phyloP scores from a whole-genome alignment of 2,797 vertebrate genomes.

The Acropternis orthonyx region DNA sequence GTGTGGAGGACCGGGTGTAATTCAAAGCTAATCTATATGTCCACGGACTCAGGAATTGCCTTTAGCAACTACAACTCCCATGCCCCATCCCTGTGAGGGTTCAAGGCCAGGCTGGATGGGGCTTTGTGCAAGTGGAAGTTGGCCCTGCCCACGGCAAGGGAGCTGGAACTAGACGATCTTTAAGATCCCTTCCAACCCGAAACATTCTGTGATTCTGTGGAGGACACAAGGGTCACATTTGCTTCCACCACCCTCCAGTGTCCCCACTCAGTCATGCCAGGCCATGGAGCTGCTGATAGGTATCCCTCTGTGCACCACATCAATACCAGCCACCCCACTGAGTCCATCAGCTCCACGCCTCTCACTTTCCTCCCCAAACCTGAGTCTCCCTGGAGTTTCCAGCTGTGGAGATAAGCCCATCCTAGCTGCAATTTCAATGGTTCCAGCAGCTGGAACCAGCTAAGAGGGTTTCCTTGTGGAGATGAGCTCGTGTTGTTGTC shows the following conservation, averaged over 20 bases:
- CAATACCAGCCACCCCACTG: fast-evolving
- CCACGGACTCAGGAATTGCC: not conserved
- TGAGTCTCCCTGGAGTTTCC: not conserved
- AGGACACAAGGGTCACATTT: not conserved
- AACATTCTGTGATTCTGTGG: not conserved
- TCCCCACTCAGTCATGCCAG: not conserved
- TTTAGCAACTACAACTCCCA: not conserved
- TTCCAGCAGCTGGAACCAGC: not conserved
- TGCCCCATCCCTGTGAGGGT: not conserved
- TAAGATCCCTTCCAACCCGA: not conserved
- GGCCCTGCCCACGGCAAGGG: not conserved
- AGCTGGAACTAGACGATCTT: not conserved
- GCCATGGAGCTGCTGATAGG: fast-evolving
- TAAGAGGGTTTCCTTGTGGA: not conserved
- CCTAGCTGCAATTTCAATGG: not conserved
- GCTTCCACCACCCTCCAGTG: not conserved
- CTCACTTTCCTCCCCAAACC: not conserved
- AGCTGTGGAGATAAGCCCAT: not conserved
- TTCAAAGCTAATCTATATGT: not conserved
- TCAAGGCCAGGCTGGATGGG: not conserved
- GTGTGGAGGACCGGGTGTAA: not conserved
- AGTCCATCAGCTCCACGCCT: not conserved
- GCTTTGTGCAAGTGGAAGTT: not conserved
- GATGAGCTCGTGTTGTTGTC: not conserved
- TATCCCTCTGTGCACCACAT: not conserved